Evolutionary conservation across 2,113 vertebrate species (phyloP).

Genomic region (Hippocampus mohnikei): DNA sequence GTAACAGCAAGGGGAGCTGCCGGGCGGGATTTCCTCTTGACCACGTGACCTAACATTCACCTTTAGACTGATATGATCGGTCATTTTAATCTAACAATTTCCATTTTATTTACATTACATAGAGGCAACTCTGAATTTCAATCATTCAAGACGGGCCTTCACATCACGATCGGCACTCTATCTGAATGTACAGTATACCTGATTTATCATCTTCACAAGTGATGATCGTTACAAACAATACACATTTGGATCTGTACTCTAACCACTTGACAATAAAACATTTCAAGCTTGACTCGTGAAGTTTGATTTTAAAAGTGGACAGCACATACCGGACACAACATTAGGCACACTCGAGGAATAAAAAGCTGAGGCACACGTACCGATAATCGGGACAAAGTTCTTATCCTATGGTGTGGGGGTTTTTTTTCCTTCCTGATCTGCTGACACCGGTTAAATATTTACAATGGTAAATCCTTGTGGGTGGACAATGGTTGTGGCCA

Average conservation of each 20-base stretch:
- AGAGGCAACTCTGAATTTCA: constrained; percentile 57
- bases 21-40: not conserved
- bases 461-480: too few relatives aligned
- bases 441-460: not conserved
- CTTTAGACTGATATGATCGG: not conserved
- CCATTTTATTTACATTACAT: constrained; percentile 53
- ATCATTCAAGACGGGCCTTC: constrained; percentile 41
- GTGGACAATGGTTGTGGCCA: too few relatives aligned
- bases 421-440: not conserved
- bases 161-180: constrained; percentile 26
- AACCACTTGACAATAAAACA: constrained; percentile 35
- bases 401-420: not conserved
- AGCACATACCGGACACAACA: constrained; percentile 8
- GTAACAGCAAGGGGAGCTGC: constrained; percentile 65
- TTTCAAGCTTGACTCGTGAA: not conserved
- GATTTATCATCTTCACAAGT: constrained; percentile 38
- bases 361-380: not conserved
- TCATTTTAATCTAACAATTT: not conserved
- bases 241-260: not conserved
- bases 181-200: constrained; percentile 30
- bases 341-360: not conserved
- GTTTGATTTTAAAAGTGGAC: constrained; percentile 13
- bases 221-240: constrained; percentile 49
- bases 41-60: not conserved
- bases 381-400: not conserved